phyloP scores from a whole-genome alignment of 30 jellyfish, hydroid and myxozoan species.

The Aurelia sp. region DNA sequence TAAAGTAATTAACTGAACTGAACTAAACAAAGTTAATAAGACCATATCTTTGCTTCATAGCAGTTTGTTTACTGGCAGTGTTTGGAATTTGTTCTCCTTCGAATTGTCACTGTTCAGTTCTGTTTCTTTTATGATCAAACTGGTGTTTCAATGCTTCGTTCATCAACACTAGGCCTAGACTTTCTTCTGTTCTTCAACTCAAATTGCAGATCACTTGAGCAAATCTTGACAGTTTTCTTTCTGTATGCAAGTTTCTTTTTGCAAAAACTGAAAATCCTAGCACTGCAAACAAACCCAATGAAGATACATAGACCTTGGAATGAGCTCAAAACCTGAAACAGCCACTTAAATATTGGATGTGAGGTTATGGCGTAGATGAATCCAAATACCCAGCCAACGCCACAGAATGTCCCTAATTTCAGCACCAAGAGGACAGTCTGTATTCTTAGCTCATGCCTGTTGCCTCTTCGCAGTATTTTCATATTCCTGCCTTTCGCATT shows the following conservation, averaged over 20 bases:
- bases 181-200: too few relatives aligned
- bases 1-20: too few relatives aligned
- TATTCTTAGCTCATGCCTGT: constrained; percentile 18
- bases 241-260: background rate
- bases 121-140: too few relatives aligned
- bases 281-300: constrained; percentile 38
- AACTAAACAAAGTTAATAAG: too few relatives aligned
- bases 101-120: too few relatives aligned
- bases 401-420: constrained; percentile 53
- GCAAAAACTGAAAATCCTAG: background rate
- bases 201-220: too few relatives aligned
- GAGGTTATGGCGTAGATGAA: constrained; percentile 17
- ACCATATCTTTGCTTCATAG: too few relatives aligned
- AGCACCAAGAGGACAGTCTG: constrained; percentile 16
- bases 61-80: too few relatives aligned
- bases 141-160: too few relatives aligned
- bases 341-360: constrained; percentile 6
- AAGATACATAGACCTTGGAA: constrained; percentile 54
- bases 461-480: constrained; percentile 17
- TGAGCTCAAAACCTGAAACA: constrained; percentile 37
- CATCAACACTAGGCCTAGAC: too few relatives aligned
- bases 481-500: constrained; percentile 6
- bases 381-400: constrained; percentile 68
- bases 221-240: background rate
- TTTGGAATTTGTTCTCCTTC: too few relatives aligned